Percentiles rank a stretch among this genome's conserved stretches.
These are phyloP conservation scores for Zoanthus gigantus DNA, from an alignment of 92 coral and sea anemone species.

Conservation along the genomic window DNA sequence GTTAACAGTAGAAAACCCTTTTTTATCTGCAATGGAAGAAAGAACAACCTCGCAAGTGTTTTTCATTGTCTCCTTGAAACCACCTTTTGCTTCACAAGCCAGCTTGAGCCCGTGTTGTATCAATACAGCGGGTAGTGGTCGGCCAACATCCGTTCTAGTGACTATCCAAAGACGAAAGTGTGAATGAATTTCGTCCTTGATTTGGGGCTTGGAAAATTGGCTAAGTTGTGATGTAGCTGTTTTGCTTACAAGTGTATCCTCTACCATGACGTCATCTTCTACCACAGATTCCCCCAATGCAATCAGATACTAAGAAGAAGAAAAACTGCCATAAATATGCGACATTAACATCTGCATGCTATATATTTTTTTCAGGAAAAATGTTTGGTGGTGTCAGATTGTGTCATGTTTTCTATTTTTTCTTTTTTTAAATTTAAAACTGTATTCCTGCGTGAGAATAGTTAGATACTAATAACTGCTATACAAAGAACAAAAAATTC, in stretches of 20 bases:
- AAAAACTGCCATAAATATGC: background rate
- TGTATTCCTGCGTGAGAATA: no score
- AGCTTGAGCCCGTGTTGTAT: conserved; percentile 92
- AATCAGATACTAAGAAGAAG: background rate
- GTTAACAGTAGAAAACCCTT: conserved; percentile 55
- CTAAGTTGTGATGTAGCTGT: conserved; percentile 9
- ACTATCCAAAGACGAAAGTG: conserved; percentile 88
- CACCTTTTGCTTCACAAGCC: conserved; percentile 85
- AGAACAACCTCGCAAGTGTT: conserved; percentile 61
- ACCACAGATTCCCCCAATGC: conserved; percentile 7
- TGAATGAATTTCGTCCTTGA: conserved; percentile 68
- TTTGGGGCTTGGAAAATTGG: conserved; percentile 1
- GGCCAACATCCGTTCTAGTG: conserved; percentile 76
- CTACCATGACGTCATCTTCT: background rate
- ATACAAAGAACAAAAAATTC: no score
- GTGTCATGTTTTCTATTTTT: no score
- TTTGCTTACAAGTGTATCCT: conserved; percentile 6
- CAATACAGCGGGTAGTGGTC: conserved; percentile 85
- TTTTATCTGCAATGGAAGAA: conserved; percentile 64
- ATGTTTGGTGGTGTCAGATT: no score
- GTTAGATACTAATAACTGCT: no score
- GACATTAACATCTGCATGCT: background rate
- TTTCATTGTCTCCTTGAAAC: conserved; percentile 63
- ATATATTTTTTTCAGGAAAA: no score
- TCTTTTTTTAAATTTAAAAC: no score